Percentiles rank a stretch among this genome's conserved stretches.
phyloP scores from a whole-genome alignment of 2,888 invertebrate species.

The Ophion slaviceki region DNA sequence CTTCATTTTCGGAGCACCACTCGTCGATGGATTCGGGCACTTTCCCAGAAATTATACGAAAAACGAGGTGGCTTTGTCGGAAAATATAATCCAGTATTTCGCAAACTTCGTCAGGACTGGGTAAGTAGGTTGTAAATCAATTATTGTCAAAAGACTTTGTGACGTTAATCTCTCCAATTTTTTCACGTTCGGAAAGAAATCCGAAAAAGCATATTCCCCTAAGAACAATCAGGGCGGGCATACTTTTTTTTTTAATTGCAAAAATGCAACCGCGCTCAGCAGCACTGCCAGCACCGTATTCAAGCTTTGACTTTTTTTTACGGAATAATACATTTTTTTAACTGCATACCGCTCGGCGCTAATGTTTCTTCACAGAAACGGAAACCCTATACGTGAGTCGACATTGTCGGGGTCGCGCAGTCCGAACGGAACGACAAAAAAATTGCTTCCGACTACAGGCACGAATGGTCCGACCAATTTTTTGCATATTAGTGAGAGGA shows the following conservation, averaged over 20 bases:
- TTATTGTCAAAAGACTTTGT: background rate
- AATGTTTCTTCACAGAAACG: constrained; percentile 4
- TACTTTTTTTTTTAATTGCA: no score
- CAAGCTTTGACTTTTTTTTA: background rate
- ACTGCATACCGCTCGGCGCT: background rate
- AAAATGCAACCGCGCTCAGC: no score
- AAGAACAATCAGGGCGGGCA: background rate
- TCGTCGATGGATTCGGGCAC: constrained; percentile 92
- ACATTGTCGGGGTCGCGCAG: background rate
- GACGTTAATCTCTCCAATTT: background rate
- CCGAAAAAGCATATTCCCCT: background rate
- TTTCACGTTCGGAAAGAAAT: background rate
- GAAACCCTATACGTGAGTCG: constrained; percentile 7
- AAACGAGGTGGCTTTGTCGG: constrained; percentile 93
- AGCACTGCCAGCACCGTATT: no score
- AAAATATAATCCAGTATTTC: constrained; percentile 94
- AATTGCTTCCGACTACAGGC: background rate
- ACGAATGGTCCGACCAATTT: constrained; percentile 66
- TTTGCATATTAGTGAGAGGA: constrained; percentile 73
- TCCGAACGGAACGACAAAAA: constrained; percentile 58
- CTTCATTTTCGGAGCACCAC: constrained; percentile 95
- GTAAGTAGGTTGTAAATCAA: constrained; percentile 86
- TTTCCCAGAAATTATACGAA: constrained; percentile 95
- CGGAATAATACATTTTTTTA: constrained; percentile 9
- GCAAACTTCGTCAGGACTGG: constrained; percentile 95